Evolutionary conservation across 2,113 vertebrate species (phyloP), one percentile per base, ranked within the genome.

Genomic region (Solenodon paradoxus): DNA sequence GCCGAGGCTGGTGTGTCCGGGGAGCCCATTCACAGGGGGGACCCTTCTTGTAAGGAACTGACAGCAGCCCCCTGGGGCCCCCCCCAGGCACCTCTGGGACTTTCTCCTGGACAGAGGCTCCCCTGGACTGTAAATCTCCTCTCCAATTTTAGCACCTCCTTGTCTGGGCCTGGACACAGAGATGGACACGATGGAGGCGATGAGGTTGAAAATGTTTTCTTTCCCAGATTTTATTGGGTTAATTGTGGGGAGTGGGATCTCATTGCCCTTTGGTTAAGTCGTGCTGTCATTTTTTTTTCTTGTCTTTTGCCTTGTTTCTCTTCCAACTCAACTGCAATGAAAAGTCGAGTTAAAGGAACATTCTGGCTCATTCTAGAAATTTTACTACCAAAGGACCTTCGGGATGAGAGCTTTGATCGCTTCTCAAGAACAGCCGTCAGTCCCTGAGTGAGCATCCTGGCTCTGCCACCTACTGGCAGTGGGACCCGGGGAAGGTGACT

Each of bases 31-130:
- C 15, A 3, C 24, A 0, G 26, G 11, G 49, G 61, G 12, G n/a
- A n/a, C 2, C 3, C 26, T 40, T 0, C 0, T 30, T 3, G 2
- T 4, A 1, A 2, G 0, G 30, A 2, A 0, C n/a, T 13, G 0
- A 2, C 2, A 2, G 30, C 30, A 3, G 0, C 9, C 82, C 47
- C 45, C 42, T 28, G 4, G 49, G n/a, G n/a, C n/a, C n/a, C n/a
- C n/a, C n/a, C n/a, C n/a, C n/a, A 11, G 77, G 40, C 51, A 49
- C 57, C 11, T n/a, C 59, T 40, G 13, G 49, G 19, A 42, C 53
- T 49, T 71, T n/a, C 75, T 40, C 40, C 68, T 2, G 1, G 53
- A 42, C 0, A 26, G 55, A 64, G n/a, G 13, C 11, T 5, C 47
- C 74, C 38, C 20, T 0, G 55, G 61, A 16, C 7, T 9, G 64